These are phyloP conservation scores for Montipora efflorescens DNA, from an alignment of 64 coral and sea anemone genomes.

Conservation along the genomic window DNA sequence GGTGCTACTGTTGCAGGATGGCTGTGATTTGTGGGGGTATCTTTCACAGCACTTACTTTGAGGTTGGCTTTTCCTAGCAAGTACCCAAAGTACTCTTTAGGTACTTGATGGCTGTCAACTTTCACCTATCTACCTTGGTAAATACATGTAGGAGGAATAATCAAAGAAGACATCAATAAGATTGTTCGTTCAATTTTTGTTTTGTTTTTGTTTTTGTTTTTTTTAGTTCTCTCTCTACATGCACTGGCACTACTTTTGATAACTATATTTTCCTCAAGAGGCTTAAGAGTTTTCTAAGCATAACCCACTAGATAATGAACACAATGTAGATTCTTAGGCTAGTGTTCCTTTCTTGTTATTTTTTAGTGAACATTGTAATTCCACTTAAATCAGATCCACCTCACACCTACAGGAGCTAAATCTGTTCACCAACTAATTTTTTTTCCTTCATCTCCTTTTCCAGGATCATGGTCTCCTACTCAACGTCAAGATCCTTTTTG, in stretches of 20 bases:
- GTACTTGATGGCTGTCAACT: conserved; percentile 22
- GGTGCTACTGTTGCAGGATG: not conserved
- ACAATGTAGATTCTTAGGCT: no score
- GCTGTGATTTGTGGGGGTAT: not conserved
- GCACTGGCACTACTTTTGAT: not conserved
- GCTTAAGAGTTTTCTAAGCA: no score
- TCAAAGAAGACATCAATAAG: not conserved
- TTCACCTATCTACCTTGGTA: conserved; percentile 18
- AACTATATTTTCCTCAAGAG: no score
- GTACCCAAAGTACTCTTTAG: conserved; percentile 22
- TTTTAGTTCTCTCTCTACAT: not conserved
- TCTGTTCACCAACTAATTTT: no score
- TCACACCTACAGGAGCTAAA: no score
- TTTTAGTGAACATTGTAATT: no score
- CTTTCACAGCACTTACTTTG: conserved; percentile 13
- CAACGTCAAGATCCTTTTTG: not conserved
- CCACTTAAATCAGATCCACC: no score
- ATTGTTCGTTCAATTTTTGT: not conserved
- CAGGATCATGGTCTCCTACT: not conserved
- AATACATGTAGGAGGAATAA: not conserved
- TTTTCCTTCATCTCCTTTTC: not conserved
- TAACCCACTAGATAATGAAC: no score
- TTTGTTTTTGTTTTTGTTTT: not conserved
- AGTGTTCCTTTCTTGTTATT: no score
- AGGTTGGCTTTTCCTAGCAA: not conserved